These are phyloP conservation scores for Lissocephala sabroskyi DNA, from an alignment of 2,888 invertebrate genomes.

Conservation along the genomic window DNA sequence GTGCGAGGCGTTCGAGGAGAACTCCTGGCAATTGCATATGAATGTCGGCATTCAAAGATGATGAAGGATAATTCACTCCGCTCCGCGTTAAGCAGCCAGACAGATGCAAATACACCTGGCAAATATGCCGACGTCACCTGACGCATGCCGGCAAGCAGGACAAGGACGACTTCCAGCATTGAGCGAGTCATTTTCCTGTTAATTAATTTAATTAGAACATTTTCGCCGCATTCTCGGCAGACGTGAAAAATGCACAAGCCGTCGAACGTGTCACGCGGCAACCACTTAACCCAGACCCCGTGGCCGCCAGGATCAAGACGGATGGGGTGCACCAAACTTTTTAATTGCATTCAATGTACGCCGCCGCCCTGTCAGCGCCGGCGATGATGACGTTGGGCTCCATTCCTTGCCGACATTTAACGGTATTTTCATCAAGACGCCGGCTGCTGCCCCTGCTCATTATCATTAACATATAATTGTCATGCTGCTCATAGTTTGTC, in stretches of 20 bases:
- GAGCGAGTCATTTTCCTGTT: slow-evolving; percentile 57
- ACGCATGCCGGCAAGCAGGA: no score
- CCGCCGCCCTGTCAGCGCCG: slow-evolving; percentile 23
- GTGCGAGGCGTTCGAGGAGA: background rate
- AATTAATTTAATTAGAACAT: slow-evolving; percentile 59
- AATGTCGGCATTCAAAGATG: no score
- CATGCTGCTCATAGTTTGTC: slow-evolving; percentile 30
- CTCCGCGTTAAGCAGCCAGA: background rate
- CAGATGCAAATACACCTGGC: background rate
- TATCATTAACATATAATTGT: slow-evolving; percentile 62
- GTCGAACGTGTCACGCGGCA: slow-evolving; percentile 11
- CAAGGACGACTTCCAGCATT: no score
- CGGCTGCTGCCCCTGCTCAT: slow-evolving; percentile 40
- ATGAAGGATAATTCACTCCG: no score
- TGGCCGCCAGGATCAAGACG: background rate
- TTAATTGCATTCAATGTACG: slow-evolving; percentile 61
- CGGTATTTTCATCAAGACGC: slow-evolving; percentile 52
- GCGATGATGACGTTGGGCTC: slow-evolving; percentile 25
- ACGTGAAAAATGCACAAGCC: slow-evolving; percentile 10
- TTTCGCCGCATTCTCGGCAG: slow-evolving; percentile 11
- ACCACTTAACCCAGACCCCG: slow-evolving; percentile 20
- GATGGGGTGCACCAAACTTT: slow-evolving; percentile 18
- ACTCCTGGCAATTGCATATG: no score
- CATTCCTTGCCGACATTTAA: slow-evolving; percentile 47
- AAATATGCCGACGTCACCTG: no score